Percentiles rank a stretch among this genome's conserved stretches.
Conservation (phyloP, 2,113 vertebrate species). For the Xiphophorus couchianus region DNA sequence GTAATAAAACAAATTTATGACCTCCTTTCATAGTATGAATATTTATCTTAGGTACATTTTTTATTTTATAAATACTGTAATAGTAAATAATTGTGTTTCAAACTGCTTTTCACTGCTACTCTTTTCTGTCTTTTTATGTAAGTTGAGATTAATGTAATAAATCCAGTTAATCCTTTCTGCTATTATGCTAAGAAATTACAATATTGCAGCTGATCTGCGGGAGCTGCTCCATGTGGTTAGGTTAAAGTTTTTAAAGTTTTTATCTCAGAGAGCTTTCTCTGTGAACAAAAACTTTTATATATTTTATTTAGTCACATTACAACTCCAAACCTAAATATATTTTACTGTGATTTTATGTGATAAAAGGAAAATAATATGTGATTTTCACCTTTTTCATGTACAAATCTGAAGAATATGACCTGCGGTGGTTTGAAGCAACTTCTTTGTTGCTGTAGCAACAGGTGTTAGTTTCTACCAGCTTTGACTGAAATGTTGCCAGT, state of each 20-base stretch:
- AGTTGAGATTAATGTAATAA: neutral
- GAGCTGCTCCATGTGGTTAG: neutral
- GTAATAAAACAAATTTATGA: neutral
- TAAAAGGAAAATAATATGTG: no score
- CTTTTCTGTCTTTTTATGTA: neutral
- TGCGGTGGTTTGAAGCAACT: no score
- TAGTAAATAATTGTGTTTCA: neutral
- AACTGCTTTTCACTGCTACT: neutral
- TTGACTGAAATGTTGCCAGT: no score
- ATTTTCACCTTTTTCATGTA: no score
- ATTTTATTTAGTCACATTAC: no score
- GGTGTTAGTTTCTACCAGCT: no score
- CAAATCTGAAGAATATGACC: no score
- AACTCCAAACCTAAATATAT: no score
- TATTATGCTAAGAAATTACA: neutral
- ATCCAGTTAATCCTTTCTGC: neutral
- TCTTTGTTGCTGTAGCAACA: no score
- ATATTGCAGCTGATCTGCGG: neutral
- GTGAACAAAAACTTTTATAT: no score
- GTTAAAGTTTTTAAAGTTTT: neutral
- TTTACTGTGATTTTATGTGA: no score
- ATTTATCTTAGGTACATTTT: neutral
- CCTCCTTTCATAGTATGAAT: neutral
- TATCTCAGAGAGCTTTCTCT: no score
- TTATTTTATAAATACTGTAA: neutral